phyloP scores from a whole-genome alignment of 2,888 invertebrate species.

The Ganaspis brasiliensis region DNA sequence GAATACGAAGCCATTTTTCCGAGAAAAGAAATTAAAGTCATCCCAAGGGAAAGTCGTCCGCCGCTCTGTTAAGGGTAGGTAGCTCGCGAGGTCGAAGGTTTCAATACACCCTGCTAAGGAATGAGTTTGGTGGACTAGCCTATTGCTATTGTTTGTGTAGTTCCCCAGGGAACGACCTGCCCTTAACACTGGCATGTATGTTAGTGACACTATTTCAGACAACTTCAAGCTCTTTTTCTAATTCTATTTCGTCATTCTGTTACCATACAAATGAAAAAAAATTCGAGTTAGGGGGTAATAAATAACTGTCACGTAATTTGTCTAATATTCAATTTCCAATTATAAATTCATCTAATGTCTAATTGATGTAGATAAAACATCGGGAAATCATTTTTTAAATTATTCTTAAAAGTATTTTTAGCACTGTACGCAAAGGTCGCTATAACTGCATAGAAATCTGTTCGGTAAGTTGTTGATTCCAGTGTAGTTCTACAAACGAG shows the following conservation, averaged over 20 bases:
- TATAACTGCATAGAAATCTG: no score
- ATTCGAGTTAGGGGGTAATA: no score
- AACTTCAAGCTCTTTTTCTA: conserved; percentile 57
- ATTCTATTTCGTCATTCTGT: neutral
- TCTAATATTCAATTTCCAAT: no score
- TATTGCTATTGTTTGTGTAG: conserved; percentile 75
- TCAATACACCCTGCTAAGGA: conserved; percentile 55
- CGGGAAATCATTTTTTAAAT: no score
- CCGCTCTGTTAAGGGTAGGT: conserved; percentile 63
- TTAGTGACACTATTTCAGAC: conserved; percentile 72
- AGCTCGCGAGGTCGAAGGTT: conserved; percentile 64
- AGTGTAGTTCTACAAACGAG: no score
- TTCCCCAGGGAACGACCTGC: conserved; percentile 67
- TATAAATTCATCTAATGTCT: no score
- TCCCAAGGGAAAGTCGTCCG: conserved; percentile 71
- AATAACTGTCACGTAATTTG: no score
- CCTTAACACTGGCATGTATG: conserved; percentile 72
- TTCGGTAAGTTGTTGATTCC: no score
- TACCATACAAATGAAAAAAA: no score
- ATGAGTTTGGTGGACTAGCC: conserved; percentile 64
- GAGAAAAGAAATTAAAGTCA: conserved; percentile 77
- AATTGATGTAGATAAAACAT: no score
- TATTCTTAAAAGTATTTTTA: no score
- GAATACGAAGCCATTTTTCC: conserved; percentile 72
- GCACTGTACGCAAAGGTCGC: no score